These are phyloP conservation scores for Anolis sagrei DNA, from an alignment of 2,113 vertebrate genomes.

Conservation along the genomic window DNA sequence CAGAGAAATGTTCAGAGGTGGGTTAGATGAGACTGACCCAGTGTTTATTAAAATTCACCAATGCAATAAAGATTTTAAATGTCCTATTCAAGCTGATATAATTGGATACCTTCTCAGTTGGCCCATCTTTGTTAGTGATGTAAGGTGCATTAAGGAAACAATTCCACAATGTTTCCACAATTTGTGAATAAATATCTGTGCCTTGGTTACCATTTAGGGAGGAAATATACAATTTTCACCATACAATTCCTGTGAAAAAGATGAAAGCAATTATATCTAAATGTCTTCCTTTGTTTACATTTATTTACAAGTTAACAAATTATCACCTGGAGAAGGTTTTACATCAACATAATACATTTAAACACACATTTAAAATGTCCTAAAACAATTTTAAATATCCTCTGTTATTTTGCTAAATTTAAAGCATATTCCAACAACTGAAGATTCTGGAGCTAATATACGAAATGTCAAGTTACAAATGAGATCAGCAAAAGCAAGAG, in stretches of 20 bases:
- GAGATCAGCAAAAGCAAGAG: too few species aligned
- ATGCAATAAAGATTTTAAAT: constrained; percentile 9
- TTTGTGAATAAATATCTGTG: background rate
- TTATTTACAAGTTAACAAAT: background rate
- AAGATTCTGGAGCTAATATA: too few species aligned
- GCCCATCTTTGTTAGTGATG: constrained; percentile 26
- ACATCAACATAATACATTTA: too few species aligned
- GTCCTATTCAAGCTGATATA: constrained; percentile 9
- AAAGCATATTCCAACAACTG: too few species aligned
- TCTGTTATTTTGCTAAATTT: too few species aligned
- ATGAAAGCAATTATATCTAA: background rate
- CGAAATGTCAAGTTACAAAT: too few species aligned
- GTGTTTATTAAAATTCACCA: background rate
- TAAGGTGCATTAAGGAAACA: constrained; percentile 31
- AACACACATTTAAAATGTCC: too few species aligned
- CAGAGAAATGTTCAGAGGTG: too few species aligned
- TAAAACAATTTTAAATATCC: too few species aligned
- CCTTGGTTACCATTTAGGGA: background rate
- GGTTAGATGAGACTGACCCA: too few species aligned
- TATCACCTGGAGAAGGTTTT: too few species aligned
- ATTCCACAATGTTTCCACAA: constrained; percentile 17
- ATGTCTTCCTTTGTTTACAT: background rate
- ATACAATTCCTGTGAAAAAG: background rate
- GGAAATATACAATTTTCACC: background rate
- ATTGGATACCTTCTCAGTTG: constrained; percentile 6